Percentiles rank a stretch among this genome's conserved stretches.
Conservation (phyloP, 2,888 invertebrate genomes). For the Euplagia quadripunctaria region DNA sequence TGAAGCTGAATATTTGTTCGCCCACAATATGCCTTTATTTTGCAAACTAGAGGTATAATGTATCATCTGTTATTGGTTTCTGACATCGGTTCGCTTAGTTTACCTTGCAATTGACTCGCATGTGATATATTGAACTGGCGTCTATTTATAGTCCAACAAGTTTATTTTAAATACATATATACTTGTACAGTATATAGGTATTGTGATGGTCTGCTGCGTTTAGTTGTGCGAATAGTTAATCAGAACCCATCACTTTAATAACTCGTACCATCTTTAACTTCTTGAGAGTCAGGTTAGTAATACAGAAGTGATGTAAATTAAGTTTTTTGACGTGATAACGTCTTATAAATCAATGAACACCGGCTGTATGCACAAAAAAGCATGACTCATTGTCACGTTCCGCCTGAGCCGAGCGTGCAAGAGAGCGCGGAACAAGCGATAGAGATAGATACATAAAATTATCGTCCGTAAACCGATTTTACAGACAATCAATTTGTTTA, state of each 20-base stretch:
- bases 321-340: too few relatives aligned
- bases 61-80: conserved; percentile 19
- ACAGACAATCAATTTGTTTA: too few relatives aligned
- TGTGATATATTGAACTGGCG: conserved; percentile 15
- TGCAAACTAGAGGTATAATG: conserved; percentile 11
- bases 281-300: neutral
- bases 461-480: too few relatives aligned
- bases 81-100: conserved; percentile 15
- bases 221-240: neutral
- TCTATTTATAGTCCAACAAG: neutral
- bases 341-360: too few relatives aligned
- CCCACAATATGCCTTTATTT: conserved; percentile 10
- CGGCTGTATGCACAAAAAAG: too few relatives aligned
- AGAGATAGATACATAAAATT: too few relatives aligned
- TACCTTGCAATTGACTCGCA: conserved; percentile 17
- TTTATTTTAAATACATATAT: neutral
- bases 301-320: neutral
- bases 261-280: neutral
- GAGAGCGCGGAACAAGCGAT: too few relatives aligned
- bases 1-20: conserved; percentile 8
- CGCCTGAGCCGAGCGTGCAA: too few relatives aligned
- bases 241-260: too few relatives aligned
- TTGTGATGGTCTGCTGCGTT: neutral
- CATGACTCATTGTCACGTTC: too few relatives aligned
- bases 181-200: neutral